Evolutionary conservation across 2,797 vertebrate species (phyloP), one percentile per base, ranked within the genome.

Genomic region (Glossophaga mutica): DNA sequence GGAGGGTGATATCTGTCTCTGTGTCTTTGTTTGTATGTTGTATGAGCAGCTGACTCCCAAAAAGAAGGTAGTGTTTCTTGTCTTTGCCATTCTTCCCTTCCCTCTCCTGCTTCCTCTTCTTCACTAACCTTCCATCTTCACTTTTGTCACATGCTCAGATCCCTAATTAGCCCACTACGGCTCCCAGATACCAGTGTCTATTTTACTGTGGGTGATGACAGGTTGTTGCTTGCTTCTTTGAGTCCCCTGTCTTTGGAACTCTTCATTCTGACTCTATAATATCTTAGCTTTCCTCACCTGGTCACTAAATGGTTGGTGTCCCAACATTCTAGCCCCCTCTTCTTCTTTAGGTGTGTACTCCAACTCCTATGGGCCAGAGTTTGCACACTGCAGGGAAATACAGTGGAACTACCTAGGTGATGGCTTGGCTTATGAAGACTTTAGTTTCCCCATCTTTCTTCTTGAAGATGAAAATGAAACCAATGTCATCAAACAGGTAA

Each of bases 361-460:
- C 0, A 98, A 98, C 90, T 97, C 34, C 2, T 99, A 99, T 0
- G 99, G 98, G 19, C 97, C 99, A 0, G 89, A 98, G 57, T 96
- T 99, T 50, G 99, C 99, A 0, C 98, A 99, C 96, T 99, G 99
- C 97, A 99, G 98, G 1, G 0, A 2, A 1, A 98, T 98, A 0
- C 0, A 96, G 59, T 99, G 99, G 99, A 99, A 99, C 94, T 98
- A 98, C 0, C 16, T 98, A 9, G 99, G 99, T 5, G 99, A 94
- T 0, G 99, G 99, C 0, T 95, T 99, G 81, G 99, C 99, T 2
- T 99, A 99, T 0, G 99, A 99, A 98, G 99, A 99, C 77, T 99
- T 99, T 10, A 97, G 98, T 91, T 99, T 99, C 96, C 99, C 99
- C 2, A 98, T 99, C 89, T 99, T 99, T 98, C 99, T 99, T 5